Conservation (phyloP, 1,140 invertebrate species). For the Nephila pilipes region DNA sequence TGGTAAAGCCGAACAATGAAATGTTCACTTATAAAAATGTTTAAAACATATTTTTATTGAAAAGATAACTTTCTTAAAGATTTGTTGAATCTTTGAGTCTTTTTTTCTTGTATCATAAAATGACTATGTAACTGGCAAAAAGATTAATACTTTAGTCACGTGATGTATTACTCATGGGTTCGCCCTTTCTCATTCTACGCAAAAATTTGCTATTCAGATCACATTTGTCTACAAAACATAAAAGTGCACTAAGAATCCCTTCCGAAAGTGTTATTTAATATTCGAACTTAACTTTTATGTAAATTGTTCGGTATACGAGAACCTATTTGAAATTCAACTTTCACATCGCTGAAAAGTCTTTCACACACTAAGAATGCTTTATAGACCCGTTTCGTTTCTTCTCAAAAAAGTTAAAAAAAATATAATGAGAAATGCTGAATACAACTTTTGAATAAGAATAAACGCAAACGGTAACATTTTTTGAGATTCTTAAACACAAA, state of each 20-base stretch:
- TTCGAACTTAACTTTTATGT: constrained; percentile 37
- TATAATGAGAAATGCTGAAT: not conserved
- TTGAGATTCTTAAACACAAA: too few relatives aligned
- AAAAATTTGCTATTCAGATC: constrained; percentile 21
- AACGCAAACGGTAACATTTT: not conserved
- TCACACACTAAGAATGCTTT: not conserved
- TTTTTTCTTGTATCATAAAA: not conserved
- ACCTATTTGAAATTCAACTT: constrained; percentile 7
- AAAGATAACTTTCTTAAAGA: not conserved
- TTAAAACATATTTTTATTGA: not conserved
- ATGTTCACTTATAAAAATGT: too few relatives aligned
- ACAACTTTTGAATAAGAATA: not conserved
- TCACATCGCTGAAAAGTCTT: not conserved
- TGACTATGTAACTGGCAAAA: not conserved
- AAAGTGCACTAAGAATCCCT: not conserved
- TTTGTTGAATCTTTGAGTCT: not conserved
- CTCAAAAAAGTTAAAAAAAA: not conserved
- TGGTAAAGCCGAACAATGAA: too few relatives aligned
- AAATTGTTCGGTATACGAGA: not conserved
- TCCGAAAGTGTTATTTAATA: constrained; percentile 40
- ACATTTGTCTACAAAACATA: constrained; percentile 29
- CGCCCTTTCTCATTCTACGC: not conserved
- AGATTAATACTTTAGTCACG: constrained; percentile 9
- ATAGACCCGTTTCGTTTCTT: not conserved
- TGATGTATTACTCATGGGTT: not conserved